Evolutionary conservation across 2,113 vertebrate species (phyloP).

Genomic region (Scartelaos histophorus): DNA sequence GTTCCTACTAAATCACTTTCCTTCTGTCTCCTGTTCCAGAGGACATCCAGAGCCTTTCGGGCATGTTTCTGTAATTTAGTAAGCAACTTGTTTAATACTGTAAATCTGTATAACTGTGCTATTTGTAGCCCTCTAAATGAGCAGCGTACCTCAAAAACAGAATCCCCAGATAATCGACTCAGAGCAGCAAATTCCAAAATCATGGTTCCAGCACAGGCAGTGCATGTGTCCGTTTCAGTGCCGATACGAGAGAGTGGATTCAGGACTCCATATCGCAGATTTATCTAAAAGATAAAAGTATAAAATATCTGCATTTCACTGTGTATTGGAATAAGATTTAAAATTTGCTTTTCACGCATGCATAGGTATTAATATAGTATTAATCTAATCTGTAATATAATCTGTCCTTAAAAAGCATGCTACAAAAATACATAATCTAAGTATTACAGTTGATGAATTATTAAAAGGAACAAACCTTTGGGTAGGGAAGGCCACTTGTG

Average conservation of each 20-base stretch:
- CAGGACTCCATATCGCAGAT: constrained; percentile 91
- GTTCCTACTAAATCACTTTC: constrained; percentile 97
- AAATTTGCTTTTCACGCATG: background rate
- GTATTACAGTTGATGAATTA: background rate
- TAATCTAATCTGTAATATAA: too few relatives aligned
- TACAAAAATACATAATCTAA: background rate
- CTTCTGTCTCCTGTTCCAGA: constrained; percentile 95
- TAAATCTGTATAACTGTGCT: background rate
- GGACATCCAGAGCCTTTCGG: constrained; percentile 93
- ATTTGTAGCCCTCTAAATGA: background rate
- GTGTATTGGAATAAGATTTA: background rate
- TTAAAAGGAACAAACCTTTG: constrained; percentile 80
- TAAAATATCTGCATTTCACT: background rate
- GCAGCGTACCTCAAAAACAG: constrained; percentile 89
- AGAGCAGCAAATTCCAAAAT: constrained; percentile 98
- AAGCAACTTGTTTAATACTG: background rate
- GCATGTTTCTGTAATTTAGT: constrained; percentile 83
- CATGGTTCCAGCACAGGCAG: constrained; percentile 96
- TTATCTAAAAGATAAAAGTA: constrained; percentile 78
- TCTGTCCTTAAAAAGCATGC: background rate
- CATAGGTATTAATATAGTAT: background rate
- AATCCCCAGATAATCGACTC: constrained; percentile 92
- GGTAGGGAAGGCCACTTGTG: constrained; percentile 97
- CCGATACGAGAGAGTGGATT: constrained; percentile 87
- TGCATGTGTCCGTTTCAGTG: constrained; percentile 96